These are phyloP conservation scores for Maconellicoccus hirsutus DNA, from an alignment of 1,140 invertebrate genomes.

Conservation along the genomic window DNA sequence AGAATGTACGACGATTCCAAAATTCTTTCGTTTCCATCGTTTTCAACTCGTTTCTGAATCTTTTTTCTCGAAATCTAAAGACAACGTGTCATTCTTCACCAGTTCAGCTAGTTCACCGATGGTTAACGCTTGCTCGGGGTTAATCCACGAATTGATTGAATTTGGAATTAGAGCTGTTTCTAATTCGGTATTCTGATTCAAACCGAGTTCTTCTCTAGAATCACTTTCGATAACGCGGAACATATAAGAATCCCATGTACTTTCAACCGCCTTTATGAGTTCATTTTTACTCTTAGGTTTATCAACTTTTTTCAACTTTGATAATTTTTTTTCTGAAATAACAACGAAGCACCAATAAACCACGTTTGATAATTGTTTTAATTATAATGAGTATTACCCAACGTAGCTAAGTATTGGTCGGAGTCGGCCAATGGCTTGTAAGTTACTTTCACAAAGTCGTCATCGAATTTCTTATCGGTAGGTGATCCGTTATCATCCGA, in stretches of 20 bases:
- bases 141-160: slow-evolving; percentile 29
- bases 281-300: slow-evolving; percentile 22
- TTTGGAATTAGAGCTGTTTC: slow-evolving; percentile 24
- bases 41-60: slow-evolving; percentile 29
- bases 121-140: slow-evolving; percentile 32
- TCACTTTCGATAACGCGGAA: slow-evolving; percentile 13
- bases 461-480: not conserved
- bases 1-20: slow-evolving; percentile 41
- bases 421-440: not conserved
- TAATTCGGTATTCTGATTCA: not conserved
- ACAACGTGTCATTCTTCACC: slow-evolving; percentile 41
- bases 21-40: slow-evolving; percentile 28
- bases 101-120: slow-evolving; percentile 42
- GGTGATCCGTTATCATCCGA: not conserved
- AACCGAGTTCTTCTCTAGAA: not conserved
- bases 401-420: not conserved
- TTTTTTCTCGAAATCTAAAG: not conserved
- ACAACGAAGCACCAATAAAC: not conserved
- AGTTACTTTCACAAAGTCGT: not conserved
- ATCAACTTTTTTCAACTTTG: slow-evolving; percentile 22
- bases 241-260: slow-evolving; percentile 24
- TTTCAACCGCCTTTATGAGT: slow-evolving; percentile 20
- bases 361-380: not conserved
- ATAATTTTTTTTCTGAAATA: slow-evolving; percentile 23
- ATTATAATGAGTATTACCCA: slow-evolving; percentile 6